Conservation (phyloP, 2,113 vertebrate genomes). For the Dipodomys stephensi region DNA sequence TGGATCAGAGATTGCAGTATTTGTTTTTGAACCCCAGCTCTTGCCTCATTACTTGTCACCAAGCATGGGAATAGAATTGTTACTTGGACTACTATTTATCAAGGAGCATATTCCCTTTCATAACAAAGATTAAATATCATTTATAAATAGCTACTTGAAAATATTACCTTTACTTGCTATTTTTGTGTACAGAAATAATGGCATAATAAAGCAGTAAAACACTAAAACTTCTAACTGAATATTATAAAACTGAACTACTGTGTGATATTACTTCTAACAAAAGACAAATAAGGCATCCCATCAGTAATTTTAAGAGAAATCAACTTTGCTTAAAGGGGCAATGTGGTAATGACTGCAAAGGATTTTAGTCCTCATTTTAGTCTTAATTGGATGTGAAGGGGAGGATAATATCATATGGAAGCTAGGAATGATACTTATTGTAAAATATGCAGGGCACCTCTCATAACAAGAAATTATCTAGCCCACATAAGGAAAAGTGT, state of each 20-base stretch:
- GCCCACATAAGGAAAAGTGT: too few relatives aligned
- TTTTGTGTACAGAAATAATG: not conserved
- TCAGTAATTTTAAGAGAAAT: not conserved
- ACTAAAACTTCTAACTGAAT: not conserved
- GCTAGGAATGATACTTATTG: not conserved
- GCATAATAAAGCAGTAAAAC: not conserved
- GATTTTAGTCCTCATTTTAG: not conserved
- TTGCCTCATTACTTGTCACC: not conserved
- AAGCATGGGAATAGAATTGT: not conserved
- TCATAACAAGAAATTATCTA: too few relatives aligned
- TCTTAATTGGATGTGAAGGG: not conserved
- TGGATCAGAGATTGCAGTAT: not conserved
- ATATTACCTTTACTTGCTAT: not conserved
- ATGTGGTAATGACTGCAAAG: not conserved
- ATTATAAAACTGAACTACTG: not conserved
- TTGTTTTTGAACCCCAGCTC: not conserved
- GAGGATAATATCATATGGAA: not conserved
- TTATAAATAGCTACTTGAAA: constrained; percentile 18
- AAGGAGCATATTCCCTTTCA: not conserved
- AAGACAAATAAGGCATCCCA: not conserved
- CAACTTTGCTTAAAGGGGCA: not conserved
- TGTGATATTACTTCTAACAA: not conserved
- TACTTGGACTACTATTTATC: too few relatives aligned
- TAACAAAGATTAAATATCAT: not conserved
- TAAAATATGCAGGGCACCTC: too few relatives aligned